phyloP scores from a whole-genome alignment of 1,140 invertebrate genomes.

The Scaptomyza montana region DNA sequence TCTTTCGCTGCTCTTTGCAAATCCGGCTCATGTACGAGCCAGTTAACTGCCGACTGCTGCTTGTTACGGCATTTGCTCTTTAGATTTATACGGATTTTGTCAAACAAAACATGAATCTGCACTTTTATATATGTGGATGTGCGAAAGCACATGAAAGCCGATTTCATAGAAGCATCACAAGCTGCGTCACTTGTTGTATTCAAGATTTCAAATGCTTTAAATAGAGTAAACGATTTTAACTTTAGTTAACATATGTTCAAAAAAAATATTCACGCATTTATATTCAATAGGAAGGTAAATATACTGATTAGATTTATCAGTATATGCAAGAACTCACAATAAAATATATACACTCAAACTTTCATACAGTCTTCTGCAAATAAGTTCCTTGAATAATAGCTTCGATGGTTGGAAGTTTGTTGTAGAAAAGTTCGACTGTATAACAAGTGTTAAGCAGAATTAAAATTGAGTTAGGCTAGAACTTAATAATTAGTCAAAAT shows the following conservation, averaged over 20 bases:
- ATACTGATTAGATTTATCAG: neutral
- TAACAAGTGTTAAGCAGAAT: too few species aligned
- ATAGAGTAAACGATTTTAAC: slow-evolving; percentile 29
- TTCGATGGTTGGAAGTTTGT: too few species aligned
- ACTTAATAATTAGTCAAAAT: too few species aligned
- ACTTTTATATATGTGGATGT: slow-evolving; percentile 57
- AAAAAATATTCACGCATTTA: too few species aligned
- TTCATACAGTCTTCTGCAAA: too few species aligned
- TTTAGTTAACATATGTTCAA: neutral
- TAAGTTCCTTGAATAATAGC: too few species aligned
- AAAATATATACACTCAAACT: too few species aligned
- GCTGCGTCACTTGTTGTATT: slow-evolving; percentile 14
- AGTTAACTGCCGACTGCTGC: slow-evolving; percentile 55
- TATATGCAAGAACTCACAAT: too few species aligned
- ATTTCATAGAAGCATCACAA: slow-evolving; percentile 41
- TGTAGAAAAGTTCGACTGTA: too few species aligned
- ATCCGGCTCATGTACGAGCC: slow-evolving; percentile 46
- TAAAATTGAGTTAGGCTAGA: too few species aligned
- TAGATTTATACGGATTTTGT: slow-evolving; percentile 81
- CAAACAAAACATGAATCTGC: slow-evolving; percentile 81
- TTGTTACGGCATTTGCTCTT: slow-evolving; percentile 65
- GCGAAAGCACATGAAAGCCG: slow-evolving; percentile 43
- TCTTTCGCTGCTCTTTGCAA: slow-evolving; percentile 12
- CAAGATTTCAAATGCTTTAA: slow-evolving; percentile 18
- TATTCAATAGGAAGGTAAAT: neutral